Base-by-base conservation (phyloP, 2,888 invertebrate genomes). In the Calameuta filiformis region DNA sequence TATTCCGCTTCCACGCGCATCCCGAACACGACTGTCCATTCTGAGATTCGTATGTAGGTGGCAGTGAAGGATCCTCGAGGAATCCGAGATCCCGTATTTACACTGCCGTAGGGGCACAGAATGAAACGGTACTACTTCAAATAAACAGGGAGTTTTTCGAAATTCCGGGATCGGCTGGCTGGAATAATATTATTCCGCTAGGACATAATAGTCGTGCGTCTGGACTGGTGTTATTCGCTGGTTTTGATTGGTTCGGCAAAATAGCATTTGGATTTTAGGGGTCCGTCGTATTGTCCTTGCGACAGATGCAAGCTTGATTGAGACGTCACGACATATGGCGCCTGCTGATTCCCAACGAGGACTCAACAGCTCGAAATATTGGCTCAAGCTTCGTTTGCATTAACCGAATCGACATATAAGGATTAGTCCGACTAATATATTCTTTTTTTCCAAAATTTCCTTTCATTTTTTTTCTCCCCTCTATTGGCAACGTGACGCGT, bases 121-220 rank as follows among this genome's bases (percentile, higher is more conserved):
- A 80, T 73, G 69, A 56, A 79, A 31, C 71, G 75, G 73, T 69
- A 77, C 73, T 79, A 81, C 76, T 76, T 81, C 82, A 85, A 84
- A 83, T 81, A 85, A 86, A 85, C 81, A 73, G 76, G 75, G 77
- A 35, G 73, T 71, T 56, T 81, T 80, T 77, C 82, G 84, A 83
- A 82, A 83, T 85, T 85, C 84, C 76, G 78, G 80, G 84, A 85
- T 85, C 80, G 79, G 82, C 78, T 84, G 56, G 82, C 83, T 85
- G 82, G 83, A 88, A 87, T 86, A 88, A 88, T 87, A 88, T 87
- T 88, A 85, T 85, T 79, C 78, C 75, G 56, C 31, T 56, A 56
- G 71, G 71, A 31, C 33, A 23, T 71, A 56, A 56, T 9, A 9
- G 56, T 56, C 23, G 12, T 31, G 71, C 31, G 33, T 9, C 33